Evolutionary conservation across 2,113 vertebrate species (phyloP).

Genomic region (Cnemophilus loriae): DNA sequence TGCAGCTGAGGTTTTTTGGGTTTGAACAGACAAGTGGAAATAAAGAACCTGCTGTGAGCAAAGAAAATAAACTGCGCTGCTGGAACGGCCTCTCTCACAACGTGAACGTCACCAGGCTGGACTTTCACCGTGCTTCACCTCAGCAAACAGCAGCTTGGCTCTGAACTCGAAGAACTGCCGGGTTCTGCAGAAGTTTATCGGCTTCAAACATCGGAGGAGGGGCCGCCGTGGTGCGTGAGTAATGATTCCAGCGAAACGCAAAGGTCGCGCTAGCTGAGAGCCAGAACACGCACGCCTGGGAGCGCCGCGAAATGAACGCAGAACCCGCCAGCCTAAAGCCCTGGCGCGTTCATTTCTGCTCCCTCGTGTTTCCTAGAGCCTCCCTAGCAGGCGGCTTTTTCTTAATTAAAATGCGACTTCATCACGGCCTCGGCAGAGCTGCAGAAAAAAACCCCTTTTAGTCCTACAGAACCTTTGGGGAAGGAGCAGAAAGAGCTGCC

Average conservation of each 20-base stretch:
- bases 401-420: neutral
- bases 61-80: neutral
- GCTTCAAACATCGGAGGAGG: fast-evolving
- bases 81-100: neutral
- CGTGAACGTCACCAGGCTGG: neutral
- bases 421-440: neutral
- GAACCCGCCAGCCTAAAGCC: neutral
- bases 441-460: fast-evolving
- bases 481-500: neutral
- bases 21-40: too few relatives aligned
- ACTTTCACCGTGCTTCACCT: fast-evolving
- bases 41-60: neutral
- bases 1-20: neutral
- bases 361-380: neutral
- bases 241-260: neutral
- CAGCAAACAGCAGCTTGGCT: neutral
- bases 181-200: conserved; percentile 48
- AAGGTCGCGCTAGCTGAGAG: neutral
- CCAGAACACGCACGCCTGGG: neutral
- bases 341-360: neutral
- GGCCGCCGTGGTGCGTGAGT: neutral
- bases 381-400: neutral
- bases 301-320: neutral
- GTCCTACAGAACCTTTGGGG: neutral
- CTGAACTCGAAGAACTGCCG: neutral